Percentiles rank a stretch among this genome's conserved stretches.
phyloP scores from a whole-genome alignment of 2,888 invertebrate species.

The Lagria hirta region DNA sequence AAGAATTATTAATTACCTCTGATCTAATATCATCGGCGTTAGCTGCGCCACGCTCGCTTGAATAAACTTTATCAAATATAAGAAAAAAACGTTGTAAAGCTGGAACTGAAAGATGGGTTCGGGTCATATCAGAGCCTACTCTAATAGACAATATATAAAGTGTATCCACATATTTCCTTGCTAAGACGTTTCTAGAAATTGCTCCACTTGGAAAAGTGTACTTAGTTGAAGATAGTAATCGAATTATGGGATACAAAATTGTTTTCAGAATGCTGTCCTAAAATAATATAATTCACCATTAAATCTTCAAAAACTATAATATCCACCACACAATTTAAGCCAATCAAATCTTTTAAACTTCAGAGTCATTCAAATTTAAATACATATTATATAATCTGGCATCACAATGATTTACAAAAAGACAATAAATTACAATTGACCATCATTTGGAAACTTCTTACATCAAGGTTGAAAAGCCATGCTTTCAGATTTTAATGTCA shows the following conservation, averaged over 20 bases:
- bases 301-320: background rate
- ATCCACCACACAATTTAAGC: background rate
- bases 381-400: too few relatives aligned
- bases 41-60: constrained; percentile 49
- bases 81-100: constrained; percentile 75
- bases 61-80: constrained; percentile 75
- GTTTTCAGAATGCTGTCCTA: constrained; percentile 84
- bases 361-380: too few relatives aligned
- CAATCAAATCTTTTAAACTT: too few relatives aligned
- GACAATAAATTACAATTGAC: too few relatives aligned
- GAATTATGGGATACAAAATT: constrained; percentile 80
- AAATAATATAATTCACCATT: constrained; percentile 32
- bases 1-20: too few relatives aligned
- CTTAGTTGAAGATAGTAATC: constrained; percentile 76
- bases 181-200: constrained; percentile 71
- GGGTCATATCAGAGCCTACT: constrained; percentile 76
- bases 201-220: constrained; percentile 81
- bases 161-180: constrained; percentile 79
- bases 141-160: constrained; percentile 77
- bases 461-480: too few relatives aligned
- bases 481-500: too few relatives aligned
- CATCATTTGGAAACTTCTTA: too few relatives aligned
- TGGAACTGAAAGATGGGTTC: constrained; percentile 71
- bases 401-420: too few relatives aligned
- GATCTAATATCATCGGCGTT: background rate